Evolutionary conservation across 2,113 vertebrate genomes (phyloP).

Genomic region (Onychostruthus taczanowskii): DNA sequence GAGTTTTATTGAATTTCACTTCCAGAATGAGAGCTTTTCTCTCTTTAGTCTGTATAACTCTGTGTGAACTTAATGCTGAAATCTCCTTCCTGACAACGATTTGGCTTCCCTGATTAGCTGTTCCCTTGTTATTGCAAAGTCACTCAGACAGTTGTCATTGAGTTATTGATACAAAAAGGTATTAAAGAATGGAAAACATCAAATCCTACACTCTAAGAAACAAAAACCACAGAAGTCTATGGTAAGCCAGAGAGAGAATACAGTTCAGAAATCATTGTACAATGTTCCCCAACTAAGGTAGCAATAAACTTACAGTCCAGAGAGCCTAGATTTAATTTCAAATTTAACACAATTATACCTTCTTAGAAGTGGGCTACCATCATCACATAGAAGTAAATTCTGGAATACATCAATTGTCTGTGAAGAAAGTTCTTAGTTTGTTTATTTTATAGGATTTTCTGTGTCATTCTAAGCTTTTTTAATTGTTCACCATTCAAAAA

Average conservation of each 20-base stretch:
- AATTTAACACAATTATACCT: neutral
- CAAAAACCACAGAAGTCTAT: neutral
- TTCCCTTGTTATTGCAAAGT: neutral
- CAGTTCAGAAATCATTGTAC: neutral
- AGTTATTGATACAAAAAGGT: neutral
- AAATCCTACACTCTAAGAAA: neutral
- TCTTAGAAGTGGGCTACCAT: neutral
- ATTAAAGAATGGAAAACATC: neutral
- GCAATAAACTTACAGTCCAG: neutral
- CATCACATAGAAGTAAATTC: neutral
- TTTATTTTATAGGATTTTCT: neutral
- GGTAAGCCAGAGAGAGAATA: neutral
- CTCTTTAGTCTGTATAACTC: neutral
- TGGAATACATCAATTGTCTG: neutral
- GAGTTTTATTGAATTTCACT: neutral
- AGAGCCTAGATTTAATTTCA: neutral
- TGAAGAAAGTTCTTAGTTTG: neutral
- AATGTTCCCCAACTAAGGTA: neutral
- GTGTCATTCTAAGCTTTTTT: neutral
- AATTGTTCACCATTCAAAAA: neutral
- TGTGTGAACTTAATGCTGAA: neutral
- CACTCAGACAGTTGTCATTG: neutral
- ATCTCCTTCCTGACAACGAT: neutral
- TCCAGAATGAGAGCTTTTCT: neutral
- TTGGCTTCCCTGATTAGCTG: neutral